Evolutionary conservation across 2,113 vertebrate genomes (phyloP).

Genomic region (Cisticola juncidis): DNA sequence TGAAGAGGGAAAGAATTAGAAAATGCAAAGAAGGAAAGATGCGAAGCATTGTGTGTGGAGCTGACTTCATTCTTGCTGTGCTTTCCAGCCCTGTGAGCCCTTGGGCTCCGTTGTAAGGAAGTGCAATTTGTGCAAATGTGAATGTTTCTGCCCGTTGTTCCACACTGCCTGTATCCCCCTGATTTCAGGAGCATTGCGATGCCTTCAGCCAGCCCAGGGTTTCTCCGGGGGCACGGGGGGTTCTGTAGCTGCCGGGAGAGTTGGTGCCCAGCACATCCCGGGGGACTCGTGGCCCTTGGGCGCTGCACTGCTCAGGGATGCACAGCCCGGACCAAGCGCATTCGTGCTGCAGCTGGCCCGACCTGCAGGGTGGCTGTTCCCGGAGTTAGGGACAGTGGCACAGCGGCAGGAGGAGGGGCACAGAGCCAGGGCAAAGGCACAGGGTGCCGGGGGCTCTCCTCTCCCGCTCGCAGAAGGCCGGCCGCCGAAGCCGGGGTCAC

Average conservation of each 20-base stretch:
- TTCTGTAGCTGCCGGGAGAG: neutral
- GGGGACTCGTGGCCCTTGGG: neutral
- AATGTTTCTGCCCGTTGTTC: neutral
- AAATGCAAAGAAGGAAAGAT: neutral
- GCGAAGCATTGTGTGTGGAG: neutral
- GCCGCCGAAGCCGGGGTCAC: neutral
- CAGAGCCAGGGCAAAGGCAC: neutral
- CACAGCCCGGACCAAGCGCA: neutral
- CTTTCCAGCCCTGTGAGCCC: neutral
- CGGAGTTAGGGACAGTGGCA: accelerated
- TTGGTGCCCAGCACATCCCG: neutral
- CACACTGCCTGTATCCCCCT: neutral
- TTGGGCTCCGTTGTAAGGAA: neutral
- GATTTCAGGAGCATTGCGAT: neutral
- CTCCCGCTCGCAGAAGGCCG: neutral
- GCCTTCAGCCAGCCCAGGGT: neutral
- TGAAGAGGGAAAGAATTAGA: neutral
- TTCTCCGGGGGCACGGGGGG: neutral
- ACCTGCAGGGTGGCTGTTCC: neutral
- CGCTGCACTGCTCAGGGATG: neutral
- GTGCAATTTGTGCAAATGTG: neutral
- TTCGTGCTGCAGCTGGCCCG: neutral
- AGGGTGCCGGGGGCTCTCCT: accelerated
- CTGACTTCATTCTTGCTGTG: neutral
- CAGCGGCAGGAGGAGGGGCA: neutral